phyloP scores from a whole-genome alignment of 1,140 invertebrate species.

The silkworm (Bombyx mori) region ASM3026992v2 NC_085119.1:2687501-2688000 shows the following conservation, averaged over 20 bases:
- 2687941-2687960: constrained; percentile 56
- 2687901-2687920: too few species aligned
- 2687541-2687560: constrained; percentile 6
- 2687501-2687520: constrained; percentile 19
- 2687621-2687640: constrained; percentile 11
- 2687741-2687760: constrained; percentile 3
- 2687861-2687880: too few species aligned
- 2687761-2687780: constrained; percentile 4
- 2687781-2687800: constrained; percentile 6
- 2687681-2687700: constrained; percentile 21
- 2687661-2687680: constrained; percentile 18
- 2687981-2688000: constrained; percentile 41
- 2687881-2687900: too few species aligned
- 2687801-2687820: too few species aligned
- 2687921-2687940: constrained; percentile 6
- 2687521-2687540: constrained; percentile 4
- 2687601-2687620: too few species aligned
- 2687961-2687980: constrained; percentile 24
- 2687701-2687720: constrained; percentile 12
- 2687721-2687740: constrained; percentile 6
- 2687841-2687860: too few species aligned
- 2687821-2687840: too few species aligned
- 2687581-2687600: not conserved
- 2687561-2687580: not conserved
- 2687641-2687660: constrained; percentile 6